phyloP scores from a whole-genome alignment of 2,797 vertebrate species.

The Chelonia mydas region DNA sequence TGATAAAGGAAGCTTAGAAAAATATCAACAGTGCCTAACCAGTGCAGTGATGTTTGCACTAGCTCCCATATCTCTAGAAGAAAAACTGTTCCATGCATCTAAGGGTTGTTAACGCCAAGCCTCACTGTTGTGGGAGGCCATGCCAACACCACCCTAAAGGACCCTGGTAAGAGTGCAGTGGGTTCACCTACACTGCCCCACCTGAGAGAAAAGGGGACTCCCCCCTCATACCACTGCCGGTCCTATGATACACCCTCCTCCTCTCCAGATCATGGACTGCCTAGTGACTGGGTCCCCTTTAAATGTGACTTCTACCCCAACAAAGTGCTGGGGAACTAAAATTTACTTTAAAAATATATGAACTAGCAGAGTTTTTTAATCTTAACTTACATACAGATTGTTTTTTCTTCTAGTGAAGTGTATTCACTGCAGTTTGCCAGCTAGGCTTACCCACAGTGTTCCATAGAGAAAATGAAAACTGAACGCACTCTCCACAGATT shows the following conservation, averaged over 20 bases:
- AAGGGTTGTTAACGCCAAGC: not conserved
- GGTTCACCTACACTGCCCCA: not conserved
- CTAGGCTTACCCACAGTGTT: not conserved
- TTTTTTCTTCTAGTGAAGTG: not conserved
- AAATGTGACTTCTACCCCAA: not conserved
- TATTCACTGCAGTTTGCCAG: not conserved
- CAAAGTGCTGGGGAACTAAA: not conserved
- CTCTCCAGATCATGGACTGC: not conserved
- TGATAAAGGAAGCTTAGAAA: not conserved
- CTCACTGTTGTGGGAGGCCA: not conserved
- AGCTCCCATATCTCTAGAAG: not conserved
- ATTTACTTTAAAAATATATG: not conserved
- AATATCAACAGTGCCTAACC: too few relatives aligned
- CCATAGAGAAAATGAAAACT: not conserved
- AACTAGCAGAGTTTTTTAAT: not conserved
- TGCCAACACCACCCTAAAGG: accelerated
- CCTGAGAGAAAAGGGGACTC: not conserved
- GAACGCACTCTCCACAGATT: not conserved
- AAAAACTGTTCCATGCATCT: not conserved
- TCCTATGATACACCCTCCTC: not conserved
- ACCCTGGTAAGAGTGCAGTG: not conserved
- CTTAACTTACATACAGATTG: not conserved
- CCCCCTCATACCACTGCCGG: accelerated
- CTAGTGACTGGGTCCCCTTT: not conserved
- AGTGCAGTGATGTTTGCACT: not conserved